A percentile compares a stretch with the other conserved stretches of the same genome.
Conservation (phyloP, 2,888 invertebrate genomes). For the Protonemura montana region DNA sequence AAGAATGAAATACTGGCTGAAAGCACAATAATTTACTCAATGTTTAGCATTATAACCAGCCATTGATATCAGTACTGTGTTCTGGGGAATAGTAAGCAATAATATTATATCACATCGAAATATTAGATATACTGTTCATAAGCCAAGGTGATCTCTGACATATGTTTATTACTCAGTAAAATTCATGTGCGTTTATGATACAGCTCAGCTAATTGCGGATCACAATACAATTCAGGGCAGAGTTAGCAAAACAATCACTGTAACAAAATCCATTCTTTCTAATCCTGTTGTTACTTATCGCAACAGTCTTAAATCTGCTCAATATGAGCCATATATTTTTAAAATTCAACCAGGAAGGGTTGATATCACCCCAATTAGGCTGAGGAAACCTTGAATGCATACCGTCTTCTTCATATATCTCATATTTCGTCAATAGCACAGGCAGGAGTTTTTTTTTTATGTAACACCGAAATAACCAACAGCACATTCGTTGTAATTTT, state of each 20-base stretch:
- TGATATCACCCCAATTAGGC: constrained; percentile 37
- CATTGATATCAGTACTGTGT: constrained; percentile 43
- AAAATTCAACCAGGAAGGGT: constrained; percentile 16
- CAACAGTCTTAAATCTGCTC: constrained; percentile 48
- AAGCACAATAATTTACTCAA: constrained; percentile 43
- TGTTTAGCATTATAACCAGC: constrained; percentile 41
- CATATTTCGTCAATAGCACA: background rate
- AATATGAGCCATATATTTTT: constrained; percentile 47
- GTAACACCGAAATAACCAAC: background rate
- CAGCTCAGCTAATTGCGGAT: background rate
- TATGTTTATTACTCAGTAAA: background rate
- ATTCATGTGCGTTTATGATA: constrained; percentile 8
- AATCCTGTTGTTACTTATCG: background rate
- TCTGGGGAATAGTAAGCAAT: constrained; percentile 35
- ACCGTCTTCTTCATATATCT: background rate
- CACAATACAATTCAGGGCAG: background rate
- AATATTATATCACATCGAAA: constrained; percentile 25
- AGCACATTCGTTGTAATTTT: constrained; percentile 12
- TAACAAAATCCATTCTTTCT: background rate
- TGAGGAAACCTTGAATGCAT: constrained; percentile 18
- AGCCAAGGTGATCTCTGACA: background rate
- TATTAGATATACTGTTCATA: background rate
- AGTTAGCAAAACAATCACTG: background rate
- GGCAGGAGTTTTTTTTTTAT: background rate
- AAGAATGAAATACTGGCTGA: constrained; percentile 47